Base-by-base conservation (phyloP, 2,113 vertebrate genomes). In the Gadus macrocephalus region DNA sequence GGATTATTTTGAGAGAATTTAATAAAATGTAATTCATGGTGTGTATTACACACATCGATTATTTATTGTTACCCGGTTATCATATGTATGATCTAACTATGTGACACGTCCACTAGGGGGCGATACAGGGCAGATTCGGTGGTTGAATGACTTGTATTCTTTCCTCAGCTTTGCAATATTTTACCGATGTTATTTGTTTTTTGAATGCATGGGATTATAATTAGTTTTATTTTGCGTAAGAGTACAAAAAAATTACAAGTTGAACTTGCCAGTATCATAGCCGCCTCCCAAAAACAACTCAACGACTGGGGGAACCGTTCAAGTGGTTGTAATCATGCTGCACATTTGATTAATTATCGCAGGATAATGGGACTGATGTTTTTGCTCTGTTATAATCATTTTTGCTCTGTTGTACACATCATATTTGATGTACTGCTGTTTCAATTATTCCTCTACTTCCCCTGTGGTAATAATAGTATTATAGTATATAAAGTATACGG, bases 101-200 rank as follows among this genome's bases (percentile, higher is more conserved):
- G 16, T 31, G 17, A 42, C 70, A 31, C 76, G 72, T 78, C 84
- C 85, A 86, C 82, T 22, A 22, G 77, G 83, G 62, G 87, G 80
- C 80, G 67, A 64, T 60, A 27, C 74, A 72, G 66, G 38, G 53
- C 68, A 20, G 14, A 59, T 71, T 66, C 42, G 14, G 17, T 17
- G n/a, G 22, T 67, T 12, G 17, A 72, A 28, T 59, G 27, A 60
- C 27, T 61, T 69, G 60, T 22, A 62, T 62, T 62, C 31, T 62
- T 62, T 62, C 9, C 25, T 62, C 19, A 22, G 28, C 27, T 64
- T 35, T 64, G 28, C 12, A 67, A 8, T 15, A 53, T 15, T 27
- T 62, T 19, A 62, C 25, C 20, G 22, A 62, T 38, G 5, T 42
- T 42, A 66, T 72, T 67, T 68, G n/a, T 53, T 53, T 69, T 66